Conservation (phyloP, 2,113 vertebrate species). For the Ia io region DNA sequence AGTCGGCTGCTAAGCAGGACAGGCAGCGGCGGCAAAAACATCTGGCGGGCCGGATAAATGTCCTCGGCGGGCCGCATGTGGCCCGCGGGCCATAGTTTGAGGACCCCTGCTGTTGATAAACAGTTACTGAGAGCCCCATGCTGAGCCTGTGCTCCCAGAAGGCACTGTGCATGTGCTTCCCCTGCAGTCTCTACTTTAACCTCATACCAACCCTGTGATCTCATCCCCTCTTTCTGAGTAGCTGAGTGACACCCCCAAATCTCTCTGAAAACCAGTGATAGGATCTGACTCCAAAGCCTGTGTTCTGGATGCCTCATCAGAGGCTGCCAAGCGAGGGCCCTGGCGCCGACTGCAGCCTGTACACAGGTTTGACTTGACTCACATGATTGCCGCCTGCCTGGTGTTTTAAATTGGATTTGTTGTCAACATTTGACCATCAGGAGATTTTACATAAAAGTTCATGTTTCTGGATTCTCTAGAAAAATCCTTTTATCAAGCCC, state of each 20-base stretch:
- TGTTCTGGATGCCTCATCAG: not conserved
- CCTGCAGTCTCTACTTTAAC: no score
- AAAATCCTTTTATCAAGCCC: not conserved
- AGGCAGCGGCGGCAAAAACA: no score
- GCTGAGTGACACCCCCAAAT: not conserved
- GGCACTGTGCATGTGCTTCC: no score
- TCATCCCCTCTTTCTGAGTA: not conserved
- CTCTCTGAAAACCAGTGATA: not conserved
- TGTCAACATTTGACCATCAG: not conserved
- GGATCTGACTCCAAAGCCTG: not conserved
- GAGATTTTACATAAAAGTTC: not conserved
- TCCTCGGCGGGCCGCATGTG: no score
- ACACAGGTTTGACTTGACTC: not conserved
- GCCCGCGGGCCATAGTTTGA: no score
- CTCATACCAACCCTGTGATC: not conserved
- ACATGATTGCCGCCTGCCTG: rapidly evolving
- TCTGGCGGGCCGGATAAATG: no score
- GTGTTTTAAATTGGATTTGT: not conserved
- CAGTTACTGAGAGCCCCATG: not conserved
- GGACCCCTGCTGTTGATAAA: not conserved
- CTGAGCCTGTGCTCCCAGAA: not conserved
- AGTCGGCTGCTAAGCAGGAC: no score
- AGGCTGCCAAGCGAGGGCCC: not conserved
- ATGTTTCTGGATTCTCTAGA: not conserved
- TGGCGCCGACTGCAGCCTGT: rapidly evolving